Conservation (phyloP, 2,888 invertebrate species). For the Erebia ligea region DNA sequence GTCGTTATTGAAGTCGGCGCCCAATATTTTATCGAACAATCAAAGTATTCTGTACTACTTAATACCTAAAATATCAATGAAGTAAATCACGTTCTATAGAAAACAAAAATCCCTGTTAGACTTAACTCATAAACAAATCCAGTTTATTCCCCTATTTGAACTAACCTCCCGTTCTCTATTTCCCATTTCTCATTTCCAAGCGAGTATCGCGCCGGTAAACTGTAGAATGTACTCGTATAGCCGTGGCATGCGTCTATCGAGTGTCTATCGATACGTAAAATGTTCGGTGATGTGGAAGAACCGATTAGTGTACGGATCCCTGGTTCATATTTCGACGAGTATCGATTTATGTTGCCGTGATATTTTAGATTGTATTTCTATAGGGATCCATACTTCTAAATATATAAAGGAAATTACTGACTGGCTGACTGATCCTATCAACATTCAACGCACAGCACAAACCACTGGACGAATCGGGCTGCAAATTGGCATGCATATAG, state of each 20-base stretch:
- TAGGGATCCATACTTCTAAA: neutral
- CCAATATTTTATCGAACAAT: no score
- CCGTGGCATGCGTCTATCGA: constrained; percentile 49
- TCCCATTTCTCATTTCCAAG: constrained; percentile 40
- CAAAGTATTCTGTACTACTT: no score
- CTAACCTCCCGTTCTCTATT: constrained; percentile 26
- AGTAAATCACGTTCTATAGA: no score
- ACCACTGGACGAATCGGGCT: no score
- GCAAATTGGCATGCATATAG: no score
- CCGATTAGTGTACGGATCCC: constrained; percentile 68
- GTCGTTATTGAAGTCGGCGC: no score
- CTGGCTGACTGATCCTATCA: no score
- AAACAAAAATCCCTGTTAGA: neutral
- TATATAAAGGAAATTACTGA: no score
- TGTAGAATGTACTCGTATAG: constrained; percentile 34
- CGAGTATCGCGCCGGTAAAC: constrained; percentile 39
- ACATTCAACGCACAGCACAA: no score
- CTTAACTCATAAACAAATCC: neutral
- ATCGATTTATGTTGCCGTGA: constrained; percentile 42
- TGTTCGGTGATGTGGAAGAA: constrained; percentile 64
- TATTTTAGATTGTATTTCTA: neutral
- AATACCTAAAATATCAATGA: no score
- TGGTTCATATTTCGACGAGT: constrained; percentile 63
- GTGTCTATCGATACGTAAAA: constrained; percentile 68
- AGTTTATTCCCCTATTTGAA: neutral